Conservation (phyloP, 2,888 invertebrate genomes). For the Sturmia bella region DNA sequence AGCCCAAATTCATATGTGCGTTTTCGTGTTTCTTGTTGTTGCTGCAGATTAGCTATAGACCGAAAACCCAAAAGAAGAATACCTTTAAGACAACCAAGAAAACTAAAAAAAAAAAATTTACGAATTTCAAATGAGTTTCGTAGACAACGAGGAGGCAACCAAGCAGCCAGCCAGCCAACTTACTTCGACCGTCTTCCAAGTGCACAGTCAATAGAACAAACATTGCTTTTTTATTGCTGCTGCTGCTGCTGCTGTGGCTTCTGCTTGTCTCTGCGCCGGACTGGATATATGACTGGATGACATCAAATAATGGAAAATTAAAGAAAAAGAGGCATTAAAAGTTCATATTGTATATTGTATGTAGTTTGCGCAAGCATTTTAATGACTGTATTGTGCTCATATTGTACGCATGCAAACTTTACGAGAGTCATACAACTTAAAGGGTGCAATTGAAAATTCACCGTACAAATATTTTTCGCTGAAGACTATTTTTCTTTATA, state of each 20-base stretch:
- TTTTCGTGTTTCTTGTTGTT: conserved; percentile 16
- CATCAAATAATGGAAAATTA: conserved; percentile 57
- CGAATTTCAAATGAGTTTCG: conserved; percentile 79
- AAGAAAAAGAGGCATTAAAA: conserved; percentile 20
- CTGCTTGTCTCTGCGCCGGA: not conserved
- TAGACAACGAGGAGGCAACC: conserved; percentile 69
- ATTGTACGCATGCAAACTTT: conserved; percentile 22
- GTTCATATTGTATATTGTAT: conserved; percentile 8
- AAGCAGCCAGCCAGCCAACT: conserved; percentile 6
- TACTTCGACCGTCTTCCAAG: not conserved
- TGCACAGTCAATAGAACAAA: conserved; percentile 28
- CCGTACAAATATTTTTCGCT: not conserved
- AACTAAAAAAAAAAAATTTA: conserved; percentile 70
- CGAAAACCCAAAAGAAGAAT: conserved; percentile 72
- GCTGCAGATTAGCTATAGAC: conserved; percentile 75
- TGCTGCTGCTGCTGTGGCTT: conserved; percentile 2
- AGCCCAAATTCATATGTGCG: conserved; percentile 47
- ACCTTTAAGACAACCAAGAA: not conserved
- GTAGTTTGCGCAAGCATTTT: conserved; percentile 48
- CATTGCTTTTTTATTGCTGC: conserved; percentile 5
- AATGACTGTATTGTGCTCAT: conserved; percentile 63
- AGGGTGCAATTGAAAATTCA: conserved; percentile 11
- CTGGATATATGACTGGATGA: conserved; percentile 56
- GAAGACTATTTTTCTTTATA: too few species aligned
- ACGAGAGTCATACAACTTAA: not conserved